Conservation (phyloP, 2,888 invertebrate genomes). For the Lamellibrachia satsuma region DNA sequence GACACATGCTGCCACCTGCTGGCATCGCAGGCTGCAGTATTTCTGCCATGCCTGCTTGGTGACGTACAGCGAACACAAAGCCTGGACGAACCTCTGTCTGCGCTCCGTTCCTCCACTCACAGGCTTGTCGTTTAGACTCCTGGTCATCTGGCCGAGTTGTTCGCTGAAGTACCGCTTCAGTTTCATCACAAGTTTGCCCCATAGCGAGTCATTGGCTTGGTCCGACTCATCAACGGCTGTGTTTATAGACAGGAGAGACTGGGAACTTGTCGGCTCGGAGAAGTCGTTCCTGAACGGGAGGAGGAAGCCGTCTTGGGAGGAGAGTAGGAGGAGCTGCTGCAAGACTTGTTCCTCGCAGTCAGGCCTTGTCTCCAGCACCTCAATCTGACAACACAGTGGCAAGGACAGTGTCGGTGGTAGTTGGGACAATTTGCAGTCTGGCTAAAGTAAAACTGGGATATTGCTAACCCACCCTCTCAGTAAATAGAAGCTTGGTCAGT, state of each 20-base stretch:
- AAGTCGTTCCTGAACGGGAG: conserved; percentile 50
- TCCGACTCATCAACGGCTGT: conserved; percentile 56
- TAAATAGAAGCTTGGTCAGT: too few species aligned
- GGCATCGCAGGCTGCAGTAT: conserved; percentile 47
- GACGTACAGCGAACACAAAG: conserved; percentile 52
- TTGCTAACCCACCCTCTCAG: too few species aligned
- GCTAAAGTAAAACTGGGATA: too few species aligned
- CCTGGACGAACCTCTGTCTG: conserved; percentile 55
- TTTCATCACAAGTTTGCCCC: conserved; percentile 49
- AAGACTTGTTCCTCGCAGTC: conserved; percentile 59
- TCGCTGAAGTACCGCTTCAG: conserved; percentile 50
- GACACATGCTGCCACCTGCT: conserved; percentile 45
- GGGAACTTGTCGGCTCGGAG: conserved; percentile 42
- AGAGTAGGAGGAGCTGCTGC: conserved; percentile 54
- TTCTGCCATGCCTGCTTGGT: conserved; percentile 54
- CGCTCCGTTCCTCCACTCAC: conserved; percentile 47
- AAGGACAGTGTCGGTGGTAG: background rate
- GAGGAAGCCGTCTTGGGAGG: conserved; percentile 58
- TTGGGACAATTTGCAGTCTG: too few species aligned
- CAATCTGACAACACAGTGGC: conserved; percentile 41
- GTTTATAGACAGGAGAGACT: conserved; percentile 57
- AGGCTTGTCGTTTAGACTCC: conserved; percentile 38
- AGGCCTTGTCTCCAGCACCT: conserved; percentile 51
- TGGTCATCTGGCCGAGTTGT: conserved; percentile 50
- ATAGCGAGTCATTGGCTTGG: conserved; percentile 49